Base-by-base conservation (phyloP, 2,113 vertebrate genomes). In the Pygoscelis antarcticus region DNA sequence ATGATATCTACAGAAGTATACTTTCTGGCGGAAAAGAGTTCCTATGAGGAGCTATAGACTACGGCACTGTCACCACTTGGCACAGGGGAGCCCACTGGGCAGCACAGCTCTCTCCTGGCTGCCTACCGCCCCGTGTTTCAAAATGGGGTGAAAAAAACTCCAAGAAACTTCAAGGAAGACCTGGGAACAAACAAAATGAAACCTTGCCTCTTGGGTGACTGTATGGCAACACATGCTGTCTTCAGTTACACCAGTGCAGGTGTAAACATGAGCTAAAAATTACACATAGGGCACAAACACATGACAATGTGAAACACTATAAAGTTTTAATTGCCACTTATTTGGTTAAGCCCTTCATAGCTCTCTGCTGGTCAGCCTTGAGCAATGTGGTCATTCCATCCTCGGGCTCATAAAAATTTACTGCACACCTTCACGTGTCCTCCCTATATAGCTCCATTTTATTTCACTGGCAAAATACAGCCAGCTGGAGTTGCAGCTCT, bases 401-500 rank as follows among this genome's bases (percentile, higher is more conserved):
- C 93, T 83, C 42, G 5, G 77, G 55, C 74, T 92, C 78, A 92
- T 96, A 95, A 97, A 96, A 79, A 92, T 97, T 89, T 96, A 93
- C 90, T 87, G 86, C 90, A 87, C 1, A 42, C n/a, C 76, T 94
- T 90, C 83, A 93, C 14, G 42, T 93, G 84, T 83, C 87, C 89
- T 97, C 91, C 79, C 82, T 92, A 57, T 96, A 97, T 95, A 97
- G 91, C 75, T 95, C 92, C 58, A 5, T 49, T 93, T 89, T 82
- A 87, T 89, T 88, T 85, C 92, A 51, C 58, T 91, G 69, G 84
- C 70, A 96, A 97, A 97, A 96, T 78, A 91, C 4, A 0, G 86
- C 94, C 95, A 95, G 93, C 89, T 97, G 94, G 93, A 97, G 77
- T 89, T 93, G 83, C 66, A 90, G 85, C 76, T 95, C 93, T 96